Base-by-base conservation (phyloP, 2,888 invertebrate species). In the Dorcus parallelipipedus region DNA sequence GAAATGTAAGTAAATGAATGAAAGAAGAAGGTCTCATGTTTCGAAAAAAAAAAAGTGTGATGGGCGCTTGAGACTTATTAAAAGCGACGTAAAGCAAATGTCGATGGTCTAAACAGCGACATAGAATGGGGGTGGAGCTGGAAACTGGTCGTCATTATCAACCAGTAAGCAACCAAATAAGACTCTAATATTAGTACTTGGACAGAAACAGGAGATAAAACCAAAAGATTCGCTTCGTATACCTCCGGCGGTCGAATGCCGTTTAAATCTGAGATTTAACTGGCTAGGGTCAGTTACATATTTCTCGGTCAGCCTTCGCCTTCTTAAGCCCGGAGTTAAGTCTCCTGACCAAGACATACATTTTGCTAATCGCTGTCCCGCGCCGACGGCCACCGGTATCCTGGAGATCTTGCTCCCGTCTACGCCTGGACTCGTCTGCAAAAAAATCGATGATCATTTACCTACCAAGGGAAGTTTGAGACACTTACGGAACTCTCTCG, bases 221-320 rank as follows among this genome's bases (percentile, higher is more conserved):
- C 26, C 26, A 33, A 33, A 33, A 33, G 26, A 33, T 33, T 33
- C 26, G 26, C 26, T 33, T 33, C 26, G 26, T 7, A 55, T 63
- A 71, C 72, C 72, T 67, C 73, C 74, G 40, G 71, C 70, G n/a
- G 73, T 76, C 54, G 78, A 78, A 66, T 78, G 89, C 65, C 92
- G 81, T 71, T 88, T 87, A 81, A 92, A 92, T 61, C 90, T 83
- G 70, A 93, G 82, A 79, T 91, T 90, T 69, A 93, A 80, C 74
- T 93, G 91, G 61, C 90, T 86, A 61, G 90, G 89, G 80, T 93
- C 93, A 33, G 88, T 87, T 26, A 93, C 90, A 79, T 93, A 93
- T 79, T 94, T 94, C 63, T 93, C 93, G 58, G 82, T 81, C 45
- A 87, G 86, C 68, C 90, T 86, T 68, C 91, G 87, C 38, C 93